Base-by-base conservation (phyloP, 92 coral and sea anemone species). In the Porites lobata region DNA sequence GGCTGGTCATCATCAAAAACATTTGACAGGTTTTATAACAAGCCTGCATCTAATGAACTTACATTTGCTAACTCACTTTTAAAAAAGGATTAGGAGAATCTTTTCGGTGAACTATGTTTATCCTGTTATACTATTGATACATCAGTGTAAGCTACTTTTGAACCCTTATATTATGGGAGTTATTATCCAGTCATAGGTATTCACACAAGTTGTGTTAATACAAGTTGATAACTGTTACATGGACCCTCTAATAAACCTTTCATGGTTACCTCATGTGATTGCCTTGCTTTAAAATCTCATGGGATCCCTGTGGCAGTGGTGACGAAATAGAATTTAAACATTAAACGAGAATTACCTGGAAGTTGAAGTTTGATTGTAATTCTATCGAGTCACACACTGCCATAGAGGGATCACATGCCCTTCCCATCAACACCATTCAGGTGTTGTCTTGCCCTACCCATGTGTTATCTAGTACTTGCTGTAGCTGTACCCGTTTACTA, bases 1-100 rank as follows among this genome's bases (percentile, higher is more conserved):
- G 93, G 95, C 3, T 92, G 95, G 93, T 91, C 91, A 75, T 87
- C 70, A 81, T 91, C 92, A 59, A 82, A 69, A 19, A 91, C 96
- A 63, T 92, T 94, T 81, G 83, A 83, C 29, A 54, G 92, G 17
- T 94, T 92, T 85, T 94, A 94, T 89, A 84, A 91, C 85, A 91
- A 94, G 61, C 86, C 80, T 29, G 32, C 12, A 72, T 59, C 69
- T 72, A 83, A 83, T 11, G 26, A 80, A 58, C 22, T 57, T 63
- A 71, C 43, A 72, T 74, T 84, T 84, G 81, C 81, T 17, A 72
- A 72, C 15, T 72, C 81, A 29, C 32, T 29, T 29, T 2, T 29
- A 29, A 29, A 29, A 29, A 29, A 26, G 32, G 32, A 29, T 29
- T 1, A 1, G 58, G 88, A 61, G 81, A 6, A 26, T 20, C 71